These are phyloP conservation scores for Phocoena phocoena DNA, from an alignment of 2,113 vertebrate genomes.

Conservation along the genomic window DNA sequence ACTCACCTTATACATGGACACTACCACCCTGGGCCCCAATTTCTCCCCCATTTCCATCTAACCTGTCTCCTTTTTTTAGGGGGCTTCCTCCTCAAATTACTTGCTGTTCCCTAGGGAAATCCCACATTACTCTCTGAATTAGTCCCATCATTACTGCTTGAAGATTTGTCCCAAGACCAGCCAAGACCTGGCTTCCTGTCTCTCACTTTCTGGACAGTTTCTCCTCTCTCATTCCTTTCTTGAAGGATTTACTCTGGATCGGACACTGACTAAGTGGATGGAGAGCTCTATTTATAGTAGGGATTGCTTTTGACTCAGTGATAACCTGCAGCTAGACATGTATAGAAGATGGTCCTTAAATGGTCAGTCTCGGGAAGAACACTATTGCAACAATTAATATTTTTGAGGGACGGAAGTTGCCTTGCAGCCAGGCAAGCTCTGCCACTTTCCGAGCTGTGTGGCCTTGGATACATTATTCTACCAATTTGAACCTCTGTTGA, in stretches of 20 bases:
- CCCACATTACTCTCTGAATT: constrained; percentile 20
- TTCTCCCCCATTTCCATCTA: constrained; percentile 10
- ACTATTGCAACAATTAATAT: not conserved
- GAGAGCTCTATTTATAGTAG: not conserved
- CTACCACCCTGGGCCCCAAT: not conserved
- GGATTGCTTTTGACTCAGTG: constrained; percentile 12
- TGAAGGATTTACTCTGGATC: constrained; percentile 26
- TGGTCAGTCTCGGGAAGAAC: not conserved
- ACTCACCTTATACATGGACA: not conserved
- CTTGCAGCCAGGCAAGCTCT: not conserved
- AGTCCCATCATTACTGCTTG: not conserved
- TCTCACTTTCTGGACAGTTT: constrained; percentile 7
- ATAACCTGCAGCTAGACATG: constrained; percentile 5
- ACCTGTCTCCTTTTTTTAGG: not conserved
- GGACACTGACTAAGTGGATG: not conserved
- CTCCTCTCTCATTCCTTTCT: constrained; percentile 6
- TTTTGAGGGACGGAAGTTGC: constrained; percentile 22
- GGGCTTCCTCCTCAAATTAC: constrained; percentile 18
- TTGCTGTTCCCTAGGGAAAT: constrained; percentile 27
- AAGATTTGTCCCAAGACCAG: constrained; percentile 30
- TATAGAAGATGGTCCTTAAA: not conserved
- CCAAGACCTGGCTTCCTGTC: constrained; percentile 14
- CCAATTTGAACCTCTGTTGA: constrained; percentile 28
- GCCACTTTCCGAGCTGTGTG: not conserved
- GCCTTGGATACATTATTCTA: constrained; percentile 51